phyloP scores from a whole-genome alignment of 2,113 vertebrate species.

The Salminus brasiliensis region DNA sequence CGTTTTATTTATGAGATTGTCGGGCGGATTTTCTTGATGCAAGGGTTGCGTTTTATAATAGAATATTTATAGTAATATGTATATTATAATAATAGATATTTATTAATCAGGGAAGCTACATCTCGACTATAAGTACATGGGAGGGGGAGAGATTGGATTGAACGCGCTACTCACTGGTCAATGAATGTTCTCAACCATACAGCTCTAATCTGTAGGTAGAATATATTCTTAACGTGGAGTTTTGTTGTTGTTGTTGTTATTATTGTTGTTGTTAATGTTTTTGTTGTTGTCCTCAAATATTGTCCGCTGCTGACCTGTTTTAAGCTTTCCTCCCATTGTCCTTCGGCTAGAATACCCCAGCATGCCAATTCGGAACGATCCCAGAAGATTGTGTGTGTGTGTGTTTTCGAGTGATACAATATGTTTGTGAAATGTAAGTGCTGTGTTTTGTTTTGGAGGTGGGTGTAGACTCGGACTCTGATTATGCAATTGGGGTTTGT shows the following conservation, averaged over 20 bases:
- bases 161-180: too few relatives aligned
- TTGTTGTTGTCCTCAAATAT: conserved; percentile 35
- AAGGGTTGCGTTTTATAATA: too few relatives aligned
- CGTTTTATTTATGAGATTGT: too few relatives aligned
- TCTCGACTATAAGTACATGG: too few relatives aligned
- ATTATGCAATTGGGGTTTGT: neutral
- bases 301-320: conserved; percentile 22
- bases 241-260: too few relatives aligned
- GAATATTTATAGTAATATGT: too few relatives aligned
- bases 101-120: too few relatives aligned
- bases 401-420: conserved; percentile 9
- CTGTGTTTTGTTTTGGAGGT: conserved; percentile 30
- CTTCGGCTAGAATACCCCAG: conserved; percentile 1
- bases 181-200: too few relatives aligned
- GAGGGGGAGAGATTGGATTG: too few relatives aligned
- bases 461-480: neutral
- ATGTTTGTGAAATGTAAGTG: conserved; percentile 21
- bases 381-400: neutral
- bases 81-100: too few relatives aligned
- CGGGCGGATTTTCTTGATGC: too few relatives aligned
- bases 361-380: conserved; percentile 6
- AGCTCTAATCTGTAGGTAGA: neutral
- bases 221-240: conserved; percentile 22
- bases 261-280: too few relatives aligned
- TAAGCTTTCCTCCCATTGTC: conserved; percentile 53